phyloP scores from a whole-genome alignment of 2,888 invertebrate genomes.

The Choreutis nemorana region DNA sequence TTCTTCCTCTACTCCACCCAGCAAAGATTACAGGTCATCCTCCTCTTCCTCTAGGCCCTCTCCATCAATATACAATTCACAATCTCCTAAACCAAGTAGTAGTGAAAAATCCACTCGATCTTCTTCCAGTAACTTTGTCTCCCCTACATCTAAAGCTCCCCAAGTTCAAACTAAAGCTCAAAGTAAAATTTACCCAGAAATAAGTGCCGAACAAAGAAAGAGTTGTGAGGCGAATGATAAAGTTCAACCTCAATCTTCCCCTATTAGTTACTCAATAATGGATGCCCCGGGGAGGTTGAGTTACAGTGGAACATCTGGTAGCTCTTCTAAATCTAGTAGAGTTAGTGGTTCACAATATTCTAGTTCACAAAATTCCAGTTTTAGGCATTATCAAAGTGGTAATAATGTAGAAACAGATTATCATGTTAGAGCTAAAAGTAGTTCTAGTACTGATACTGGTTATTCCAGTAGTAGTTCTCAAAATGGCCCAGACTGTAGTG shows the following conservation, averaged over 20 bases:
- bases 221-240: conserved; percentile 64
- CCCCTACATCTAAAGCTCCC: conserved; percentile 59
- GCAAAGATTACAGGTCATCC: conserved; percentile 72
- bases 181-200: conserved; percentile 79
- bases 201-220: conserved; percentile 60
- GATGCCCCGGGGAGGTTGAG: conserved; percentile 72
- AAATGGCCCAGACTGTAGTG: conserved; percentile 73
- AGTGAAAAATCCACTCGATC: conserved; percentile 43
- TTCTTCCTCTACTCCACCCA: conserved; percentile 54
- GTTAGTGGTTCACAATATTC: conserved; percentile 60
- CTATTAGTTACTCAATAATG: conserved; percentile 80
- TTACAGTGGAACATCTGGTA: conserved; percentile 63
- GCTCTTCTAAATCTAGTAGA: conserved; percentile 57
- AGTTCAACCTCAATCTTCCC: conserved; percentile 70
- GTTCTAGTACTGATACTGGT: conserved; percentile 69
- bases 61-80: conserved; percentile 45
- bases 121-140: conserved; percentile 54
- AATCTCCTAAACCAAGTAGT: conserved; percentile 42
- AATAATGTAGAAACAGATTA: conserved; percentile 69
- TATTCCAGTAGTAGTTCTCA: conserved; percentile 70
- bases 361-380: conserved; percentile 57
- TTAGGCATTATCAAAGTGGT: conserved; percentile 71
- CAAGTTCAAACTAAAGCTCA: conserved; percentile 79
- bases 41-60: conserved; percentile 54
- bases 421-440: conserved; percentile 68